These are phyloP conservation scores for Perodicticus potto DNA, from an alignment of 2,797 vertebrate species.

Conservation along the genomic window DNA sequence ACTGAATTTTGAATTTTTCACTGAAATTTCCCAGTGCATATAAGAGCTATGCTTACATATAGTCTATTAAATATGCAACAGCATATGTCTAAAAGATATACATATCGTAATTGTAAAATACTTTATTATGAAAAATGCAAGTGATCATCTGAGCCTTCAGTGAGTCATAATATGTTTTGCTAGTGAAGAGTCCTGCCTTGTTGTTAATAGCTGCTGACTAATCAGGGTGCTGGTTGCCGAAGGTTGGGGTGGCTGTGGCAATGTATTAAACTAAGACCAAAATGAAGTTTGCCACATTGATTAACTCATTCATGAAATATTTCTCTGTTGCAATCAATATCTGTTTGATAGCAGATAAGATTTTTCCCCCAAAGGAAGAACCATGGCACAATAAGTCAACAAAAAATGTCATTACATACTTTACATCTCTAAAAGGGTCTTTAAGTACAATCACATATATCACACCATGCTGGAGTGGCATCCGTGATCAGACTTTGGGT, in stretches of 20 bases:
- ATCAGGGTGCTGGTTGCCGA: neutral
- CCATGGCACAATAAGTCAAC: neutral
- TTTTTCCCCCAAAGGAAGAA: neutral
- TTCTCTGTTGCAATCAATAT: neutral
- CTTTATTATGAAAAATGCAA: neutral
- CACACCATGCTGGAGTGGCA: neutral
- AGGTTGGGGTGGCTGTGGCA: neutral
- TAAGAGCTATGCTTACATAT: neutral
- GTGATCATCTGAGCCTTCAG: neutral
- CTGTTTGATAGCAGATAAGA: neutral
- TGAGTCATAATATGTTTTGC: neutral
- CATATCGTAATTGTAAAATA: neutral
- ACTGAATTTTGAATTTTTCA: no score
- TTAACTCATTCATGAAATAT: neutral
- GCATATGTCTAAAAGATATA: neutral
- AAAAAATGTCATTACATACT: neutral
- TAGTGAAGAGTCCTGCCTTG: neutral
- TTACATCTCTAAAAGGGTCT: neutral
- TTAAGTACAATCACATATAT: accelerated
- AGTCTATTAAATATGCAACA: neutral
- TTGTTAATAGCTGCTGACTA: neutral
- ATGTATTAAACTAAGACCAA: neutral
- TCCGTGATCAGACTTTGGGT: accelerated
- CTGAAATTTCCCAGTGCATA: neutral
- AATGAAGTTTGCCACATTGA: neutral